phyloP scores from a whole-genome alignment of 2,797 vertebrate genomes.

The Oreonectes daqikongensis region DNA sequence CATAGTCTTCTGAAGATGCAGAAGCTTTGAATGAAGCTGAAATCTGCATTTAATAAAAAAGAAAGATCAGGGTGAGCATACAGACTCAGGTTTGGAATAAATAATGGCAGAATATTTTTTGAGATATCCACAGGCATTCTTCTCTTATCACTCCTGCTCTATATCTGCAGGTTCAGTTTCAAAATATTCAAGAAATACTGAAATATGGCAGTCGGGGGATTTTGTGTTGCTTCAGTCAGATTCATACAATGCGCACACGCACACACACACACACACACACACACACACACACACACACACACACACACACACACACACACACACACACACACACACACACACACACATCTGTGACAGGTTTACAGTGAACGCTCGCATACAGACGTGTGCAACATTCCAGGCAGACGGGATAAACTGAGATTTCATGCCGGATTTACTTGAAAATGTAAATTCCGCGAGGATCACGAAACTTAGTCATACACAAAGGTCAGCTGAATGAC shows the following conservation, averaged over 20 bases:
- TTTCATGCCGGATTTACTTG: conserved; percentile 15
- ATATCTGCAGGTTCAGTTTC: neutral
- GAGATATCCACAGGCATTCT: neutral
- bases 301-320: too few relatives aligned
- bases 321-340: too few relatives aligned
- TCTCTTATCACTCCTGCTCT: neutral
- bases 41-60: neutral
- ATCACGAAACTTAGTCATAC: neutral
- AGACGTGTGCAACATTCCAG: neutral
- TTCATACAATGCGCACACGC: too few relatives aligned
- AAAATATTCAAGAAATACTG: neutral
- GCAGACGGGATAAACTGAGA: neutral
- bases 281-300: too few relatives aligned
- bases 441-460: conserved; percentile 7
- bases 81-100: neutral
- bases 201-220: neutral
- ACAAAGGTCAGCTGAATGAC: neutral
- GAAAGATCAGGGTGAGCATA: neutral
- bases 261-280: too few relatives aligned
- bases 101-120: neutral
- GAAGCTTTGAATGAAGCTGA: neutral
- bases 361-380: neutral
- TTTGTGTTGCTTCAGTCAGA: neutral
- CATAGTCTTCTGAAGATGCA: neutral
- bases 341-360: conserved; percentile 7